Evolutionary conservation across 2,797 vertebrate genomes (phyloP).

Genomic region (Euphonia xanthogaster): DNA sequence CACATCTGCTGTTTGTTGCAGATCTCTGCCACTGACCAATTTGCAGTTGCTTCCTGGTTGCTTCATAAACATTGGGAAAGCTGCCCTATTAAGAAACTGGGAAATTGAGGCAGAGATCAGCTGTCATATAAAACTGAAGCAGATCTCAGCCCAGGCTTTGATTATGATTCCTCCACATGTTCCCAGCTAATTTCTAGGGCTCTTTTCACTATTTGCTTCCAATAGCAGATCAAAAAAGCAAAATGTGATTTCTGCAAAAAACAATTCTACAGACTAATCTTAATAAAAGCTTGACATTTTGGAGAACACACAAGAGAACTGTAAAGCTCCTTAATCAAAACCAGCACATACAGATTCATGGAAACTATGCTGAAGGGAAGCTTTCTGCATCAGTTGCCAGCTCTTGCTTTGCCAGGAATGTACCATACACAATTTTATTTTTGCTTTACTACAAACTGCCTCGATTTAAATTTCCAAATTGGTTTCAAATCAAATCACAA

Average conservation of each 20-base stretch:
- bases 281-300: slow-evolving; percentile 30
- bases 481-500: not conserved
- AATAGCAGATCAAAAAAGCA: not conserved
- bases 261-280: not conserved
- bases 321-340: slow-evolving; percentile 64
- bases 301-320: slow-evolving; percentile 45
- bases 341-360: slow-evolving; percentile 38
- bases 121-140: not conserved
- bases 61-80: not conserved
- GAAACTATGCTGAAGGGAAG: slow-evolving; percentile 60
- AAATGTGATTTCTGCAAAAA: slow-evolving; percentile 4
- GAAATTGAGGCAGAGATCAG: not conserved
- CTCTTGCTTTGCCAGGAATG: not conserved
- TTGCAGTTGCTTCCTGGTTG: not conserved
- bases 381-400: slow-evolving; percentile 5
- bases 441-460: not conserved
- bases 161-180: not conserved
- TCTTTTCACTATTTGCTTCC: not conserved
- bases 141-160: not conserved
- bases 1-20: not conserved
- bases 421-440: slow-evolving; percentile 5
- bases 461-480: not conserved
- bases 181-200: not conserved
- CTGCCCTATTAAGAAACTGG: not conserved
- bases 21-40: not conserved